Base-by-base conservation (phyloP, 2,888 invertebrate genomes). In the Osedax fenrisi region DNA sequence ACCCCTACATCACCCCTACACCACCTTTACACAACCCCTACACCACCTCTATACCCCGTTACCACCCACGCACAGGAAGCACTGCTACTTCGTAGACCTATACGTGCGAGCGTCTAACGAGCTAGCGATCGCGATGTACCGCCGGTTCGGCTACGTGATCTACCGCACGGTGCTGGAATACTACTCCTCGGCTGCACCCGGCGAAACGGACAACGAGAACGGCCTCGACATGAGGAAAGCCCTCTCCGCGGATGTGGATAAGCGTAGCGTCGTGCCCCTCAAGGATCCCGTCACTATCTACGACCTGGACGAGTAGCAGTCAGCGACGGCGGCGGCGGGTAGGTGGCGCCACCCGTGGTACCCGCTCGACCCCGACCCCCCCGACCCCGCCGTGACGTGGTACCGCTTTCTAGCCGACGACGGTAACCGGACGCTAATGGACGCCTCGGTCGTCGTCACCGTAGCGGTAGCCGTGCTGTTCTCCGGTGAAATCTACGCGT, bases 101-200 rank as follows among this genome's bases (percentile, higher is more conserved):
- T 99, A 97, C 88, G 98, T 98, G 2, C 88, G 98, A 80, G 94
- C 96, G 13, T 96, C 95, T 82, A 99, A 98, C 85, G 90, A 91
- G 84, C 92, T 95, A 66, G 98, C 98, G 0, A 94, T 96, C 74
- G 92, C 92, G 81, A 96, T 99, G 95, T 98, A 98, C 84, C 90
- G 90, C 81, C 91, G 91, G 84, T 87, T 97, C 75, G 97, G 96
- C 24, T 98, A 99, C 83, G 93, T 92, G 79, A 92, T 97, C 0
- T 98, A 97, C 84, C 87, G 98, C 76, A 92, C 92, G 64, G 96
- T 98, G 67, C 86, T 98, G 79, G 96, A 96, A 84, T 98, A 99
- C 87, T 98, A 99, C 85, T 41, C 41, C 5, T 5, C 41, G 5
- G 41, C 41, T 5, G 41, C 41, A 17, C 41, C 41, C 10, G 41